Conservation (phyloP, 2,888 invertebrate species). For the Maniola hyperantus region DNA sequence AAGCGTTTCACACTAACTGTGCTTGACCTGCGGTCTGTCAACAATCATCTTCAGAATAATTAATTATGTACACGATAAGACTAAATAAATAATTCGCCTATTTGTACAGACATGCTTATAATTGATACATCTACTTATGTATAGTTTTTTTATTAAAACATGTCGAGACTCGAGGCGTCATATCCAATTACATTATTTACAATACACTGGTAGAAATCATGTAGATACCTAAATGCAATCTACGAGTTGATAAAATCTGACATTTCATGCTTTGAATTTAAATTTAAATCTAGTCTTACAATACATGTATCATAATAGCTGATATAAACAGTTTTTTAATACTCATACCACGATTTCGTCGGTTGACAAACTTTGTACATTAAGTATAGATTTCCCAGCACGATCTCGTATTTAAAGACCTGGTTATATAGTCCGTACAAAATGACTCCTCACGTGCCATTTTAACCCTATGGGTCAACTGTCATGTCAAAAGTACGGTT, state of each 20-base stretch:
- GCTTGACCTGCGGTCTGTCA: too few species aligned
- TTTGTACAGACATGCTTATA: background rate
- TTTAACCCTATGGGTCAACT: too few species aligned
- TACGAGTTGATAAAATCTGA: slow-evolving; percentile 40
- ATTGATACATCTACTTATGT: background rate
- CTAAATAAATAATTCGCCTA: too few species aligned
- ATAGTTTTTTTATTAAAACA: slow-evolving; percentile 9
- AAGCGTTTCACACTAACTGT: too few species aligned
- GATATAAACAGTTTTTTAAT: slow-evolving; percentile 52
- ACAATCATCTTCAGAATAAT: too few species aligned
- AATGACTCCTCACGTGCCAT: too few species aligned
- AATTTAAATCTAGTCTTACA: slow-evolving; percentile 41
- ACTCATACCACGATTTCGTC: slow-evolving; percentile 62
- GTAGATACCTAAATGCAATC: background rate
- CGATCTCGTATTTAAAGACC: slow-evolving; percentile 52
- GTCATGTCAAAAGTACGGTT: too few species aligned
- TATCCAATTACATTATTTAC: slow-evolving; percentile 22
- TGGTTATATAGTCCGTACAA: too few species aligned
- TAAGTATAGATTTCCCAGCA: slow-evolving; percentile 60
- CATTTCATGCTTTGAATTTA: slow-evolving; percentile 43
- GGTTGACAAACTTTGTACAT: slow-evolving; percentile 58
- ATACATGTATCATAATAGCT: slow-evolving; percentile 30
- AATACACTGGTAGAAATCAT: slow-evolving; percentile 18
- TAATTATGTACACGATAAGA: too few species aligned
- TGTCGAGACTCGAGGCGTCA: background rate